Percentiles rank a stretch among this genome's conserved stretches.
Evolutionary conservation across 2,113 vertebrate genomes (phyloP).

Genomic region (Microtus richardsoni): DNA sequence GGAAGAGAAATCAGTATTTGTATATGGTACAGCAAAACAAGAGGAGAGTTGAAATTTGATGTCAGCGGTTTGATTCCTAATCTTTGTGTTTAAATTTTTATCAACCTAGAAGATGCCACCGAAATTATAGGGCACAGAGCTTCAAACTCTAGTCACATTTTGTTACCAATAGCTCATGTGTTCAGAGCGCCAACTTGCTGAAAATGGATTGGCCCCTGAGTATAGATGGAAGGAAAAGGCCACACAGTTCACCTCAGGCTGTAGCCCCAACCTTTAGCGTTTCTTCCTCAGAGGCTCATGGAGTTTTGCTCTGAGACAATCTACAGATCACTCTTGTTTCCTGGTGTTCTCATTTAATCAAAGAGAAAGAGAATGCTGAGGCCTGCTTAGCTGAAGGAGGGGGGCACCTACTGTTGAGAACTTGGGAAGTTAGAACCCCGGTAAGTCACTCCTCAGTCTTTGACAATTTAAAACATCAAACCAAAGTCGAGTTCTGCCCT

Average conservation of each 20-base stretch:
- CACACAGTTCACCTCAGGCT: neutral
- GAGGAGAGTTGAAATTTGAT: neutral
- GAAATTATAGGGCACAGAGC: neutral
- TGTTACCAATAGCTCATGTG: neutral
- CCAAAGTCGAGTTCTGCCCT: neutral
- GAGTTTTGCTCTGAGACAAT: neutral
- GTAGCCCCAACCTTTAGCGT: neutral
- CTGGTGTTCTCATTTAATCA: neutral
- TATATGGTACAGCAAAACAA: neutral
- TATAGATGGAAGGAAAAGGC: neutral
- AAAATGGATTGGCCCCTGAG: neutral
- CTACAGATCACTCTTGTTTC: neutral
- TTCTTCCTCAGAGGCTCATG: neutral
- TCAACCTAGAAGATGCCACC: neutral
- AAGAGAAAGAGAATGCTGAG: neutral
- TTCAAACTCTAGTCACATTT: neutral
- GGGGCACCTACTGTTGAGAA: neutral
- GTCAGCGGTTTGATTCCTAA: neutral
- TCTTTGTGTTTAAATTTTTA: neutral
- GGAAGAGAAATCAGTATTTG: neutral
- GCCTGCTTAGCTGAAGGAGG: fast-evolving
- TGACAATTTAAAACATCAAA: too few relatives aligned
- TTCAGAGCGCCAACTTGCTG: neutral
- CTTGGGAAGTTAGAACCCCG: neutral
- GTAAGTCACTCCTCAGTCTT: neutral